These are phyloP conservation scores for Daubentonia madagascariensis DNA, from an alignment of 2,113 vertebrate species.

Conservation along the genomic window DNA sequence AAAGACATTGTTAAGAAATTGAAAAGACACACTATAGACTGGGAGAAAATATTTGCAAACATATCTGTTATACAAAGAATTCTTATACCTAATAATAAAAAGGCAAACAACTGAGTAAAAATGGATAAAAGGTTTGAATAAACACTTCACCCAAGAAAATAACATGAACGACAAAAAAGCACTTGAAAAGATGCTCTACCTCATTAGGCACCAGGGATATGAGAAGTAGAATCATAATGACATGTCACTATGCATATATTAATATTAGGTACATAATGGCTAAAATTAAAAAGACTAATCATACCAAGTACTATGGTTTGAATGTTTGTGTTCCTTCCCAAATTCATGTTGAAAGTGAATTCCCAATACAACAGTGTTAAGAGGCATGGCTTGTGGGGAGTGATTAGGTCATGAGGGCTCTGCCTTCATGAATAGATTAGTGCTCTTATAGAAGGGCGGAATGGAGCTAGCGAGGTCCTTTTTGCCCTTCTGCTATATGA, in stretches of 20 bases:
- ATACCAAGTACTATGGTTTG: not conserved
- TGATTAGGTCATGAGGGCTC: not conserved
- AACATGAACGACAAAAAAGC: not conserved
- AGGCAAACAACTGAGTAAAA: not conserved
- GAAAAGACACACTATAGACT: not conserved
- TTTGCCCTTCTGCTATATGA: not conserved
- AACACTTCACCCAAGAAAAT: not conserved
- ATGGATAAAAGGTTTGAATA: not conserved
- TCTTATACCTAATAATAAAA: not conserved
- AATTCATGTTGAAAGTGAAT: not conserved
- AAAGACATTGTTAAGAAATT: not conserved
- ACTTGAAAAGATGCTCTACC: not conserved
- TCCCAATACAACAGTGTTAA: not conserved
- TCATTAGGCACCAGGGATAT: not conserved
- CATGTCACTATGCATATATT: not conserved
- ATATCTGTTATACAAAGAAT: not conserved
- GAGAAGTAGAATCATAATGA: not conserved
- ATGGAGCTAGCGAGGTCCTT: not conserved
- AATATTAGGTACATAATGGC: not conserved
- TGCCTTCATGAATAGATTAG: not conserved
- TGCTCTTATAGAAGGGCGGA: not conserved
- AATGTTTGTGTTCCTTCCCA: not conserved
- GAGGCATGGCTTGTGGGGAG: not conserved
- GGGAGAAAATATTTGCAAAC: not conserved
- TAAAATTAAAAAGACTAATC: conserved; percentile 5